Percentiles rank a stretch among this genome's conserved stretches.
Conservation (phyloP, 2,113 vertebrate genomes). For the Nestor notabilis region DNA sequence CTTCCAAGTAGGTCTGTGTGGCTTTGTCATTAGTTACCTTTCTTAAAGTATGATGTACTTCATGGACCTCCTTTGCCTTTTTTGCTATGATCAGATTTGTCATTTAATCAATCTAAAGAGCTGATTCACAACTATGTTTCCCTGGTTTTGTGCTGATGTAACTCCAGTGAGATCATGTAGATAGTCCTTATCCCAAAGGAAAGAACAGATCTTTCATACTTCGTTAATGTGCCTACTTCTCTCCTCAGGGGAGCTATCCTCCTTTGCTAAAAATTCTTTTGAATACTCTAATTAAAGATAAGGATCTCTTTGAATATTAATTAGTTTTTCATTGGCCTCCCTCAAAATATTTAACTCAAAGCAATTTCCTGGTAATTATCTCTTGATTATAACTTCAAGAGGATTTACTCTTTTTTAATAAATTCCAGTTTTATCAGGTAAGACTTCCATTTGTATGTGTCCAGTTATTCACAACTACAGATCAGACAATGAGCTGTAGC, state of each 20-base stretch:
- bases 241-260: neutral
- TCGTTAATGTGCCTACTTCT: neutral
- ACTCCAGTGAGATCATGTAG: constrained; percentile 4
- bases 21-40: neutral
- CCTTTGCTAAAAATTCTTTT: constrained; percentile 34
- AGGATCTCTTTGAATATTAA: constrained; percentile 55
- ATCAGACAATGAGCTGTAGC: neutral
- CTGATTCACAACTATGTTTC: neutral
- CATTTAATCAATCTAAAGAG: neutral
- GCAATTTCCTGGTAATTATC: constrained; percentile 27
- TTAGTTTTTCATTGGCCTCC: constrained; percentile 3
- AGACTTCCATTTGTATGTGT: neutral
- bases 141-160: neutral
- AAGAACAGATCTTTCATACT: constrained; percentile 10
- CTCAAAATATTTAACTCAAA: constrained; percentile 59
- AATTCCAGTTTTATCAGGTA: constrained; percentile 14
- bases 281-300: constrained; percentile 45
- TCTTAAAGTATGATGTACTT: neutral
- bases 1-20: neutral
- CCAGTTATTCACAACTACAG: neutral
- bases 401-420: neutral
- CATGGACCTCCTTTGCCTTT: neutral
- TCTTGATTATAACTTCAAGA: constrained; percentile 25
- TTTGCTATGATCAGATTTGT: neutral
- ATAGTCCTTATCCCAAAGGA: constrained; percentile 2